A percentile compares a stretch with the other conserved stretches of the same genome.
Conservation (phyloP, 2,888 invertebrate species). For the Xylota sylvarum region DNA sequence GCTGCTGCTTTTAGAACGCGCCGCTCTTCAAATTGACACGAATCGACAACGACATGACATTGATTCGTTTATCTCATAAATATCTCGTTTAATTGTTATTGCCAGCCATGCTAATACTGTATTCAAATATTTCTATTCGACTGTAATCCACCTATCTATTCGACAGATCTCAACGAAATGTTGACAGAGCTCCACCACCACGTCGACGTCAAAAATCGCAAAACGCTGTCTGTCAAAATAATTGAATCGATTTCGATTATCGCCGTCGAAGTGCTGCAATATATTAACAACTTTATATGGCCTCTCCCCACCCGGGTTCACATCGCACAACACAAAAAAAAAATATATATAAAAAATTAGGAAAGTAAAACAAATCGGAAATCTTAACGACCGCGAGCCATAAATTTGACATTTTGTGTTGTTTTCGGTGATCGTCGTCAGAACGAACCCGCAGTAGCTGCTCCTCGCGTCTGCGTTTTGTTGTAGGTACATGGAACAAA, state of each 20-base stretch:
- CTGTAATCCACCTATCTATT: slow-evolving; percentile 58
- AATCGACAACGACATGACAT: slow-evolving; percentile 71
- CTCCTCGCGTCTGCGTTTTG: slow-evolving; percentile 28
- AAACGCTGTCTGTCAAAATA: slow-evolving; percentile 70
- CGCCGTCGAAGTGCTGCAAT: slow-evolving; percentile 65
- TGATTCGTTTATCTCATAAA: slow-evolving; percentile 74
- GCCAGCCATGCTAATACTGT: slow-evolving; percentile 63
- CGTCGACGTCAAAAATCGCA: slow-evolving; percentile 20
- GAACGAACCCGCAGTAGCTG: slow-evolving; percentile 52
- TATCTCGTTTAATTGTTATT: slow-evolving; percentile 71
- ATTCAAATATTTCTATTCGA: slow-evolving; percentile 47
- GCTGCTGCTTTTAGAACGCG: slow-evolving; percentile 29
- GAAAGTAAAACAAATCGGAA: slow-evolving; percentile 65
- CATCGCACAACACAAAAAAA: not conserved
- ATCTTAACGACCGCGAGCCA: slow-evolving; percentile 55
- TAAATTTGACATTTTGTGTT: slow-evolving; percentile 73
- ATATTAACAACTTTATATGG: slow-evolving; percentile 67
- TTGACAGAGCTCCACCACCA: slow-evolving; percentile 33
- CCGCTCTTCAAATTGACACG: slow-evolving; percentile 64
- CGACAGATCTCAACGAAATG: slow-evolving; percentile 58
- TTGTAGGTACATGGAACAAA: slow-evolving; percentile 58
- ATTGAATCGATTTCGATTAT: slow-evolving; percentile 74
- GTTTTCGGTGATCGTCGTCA: slow-evolving; percentile 39
- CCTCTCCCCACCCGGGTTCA: not conserved
- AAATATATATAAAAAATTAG: slow-evolving; percentile 26